Evolutionary conservation across 2,888 invertebrate species (phyloP), one percentile per base, ranked within the genome.

Genomic region (Thymelicus acteon): DNA sequence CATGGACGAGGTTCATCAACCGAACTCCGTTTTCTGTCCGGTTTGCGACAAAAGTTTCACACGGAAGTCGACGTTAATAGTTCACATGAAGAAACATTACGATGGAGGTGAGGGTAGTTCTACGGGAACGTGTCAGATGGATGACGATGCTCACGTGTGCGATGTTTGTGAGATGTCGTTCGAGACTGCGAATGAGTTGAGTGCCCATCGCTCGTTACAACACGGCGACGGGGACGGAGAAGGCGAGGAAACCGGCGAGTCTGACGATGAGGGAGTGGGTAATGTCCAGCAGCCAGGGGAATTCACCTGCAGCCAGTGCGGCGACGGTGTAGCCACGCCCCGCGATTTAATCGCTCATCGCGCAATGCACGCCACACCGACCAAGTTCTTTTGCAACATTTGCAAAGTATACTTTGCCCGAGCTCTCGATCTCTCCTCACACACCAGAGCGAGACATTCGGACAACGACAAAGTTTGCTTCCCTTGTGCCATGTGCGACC

Each of bases 11-110:
- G 94, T 94, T 7, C 95, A 95, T 76, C 93, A 91, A 74, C 94
- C 91, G 12, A 94, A 93, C 74, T 93, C 93, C 0, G 93, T 93
- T 39, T 95, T 95, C 66, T 96, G 96, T 78, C 95, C 95, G 7
- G 92, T 95, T 5, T 96, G 96, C 80, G 94, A 94, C 60, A 95
- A 95, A 76, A 93, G 94, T 68, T 96, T 96, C 79, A 95, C 95
- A 2, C 92, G 95, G 49, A 95, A 95, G 79, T 95, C 95, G 7
- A 95, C 95, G 0, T 84, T 96, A 39, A 94, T 95, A 48, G 95
- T 95, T 60, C 96, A 96, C 79, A 95, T 96, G 85, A 95, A 95
- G 78, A 92, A 95, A 75, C 95, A 95, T 76, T 95, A 95, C 80
- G 92, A 91, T 40, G 82, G 92, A 24, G 91, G 90, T 5, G 86